phyloP scores from a whole-genome alignment of 2,113 vertebrate genomes.

The Casuarius casuarius region DNA sequence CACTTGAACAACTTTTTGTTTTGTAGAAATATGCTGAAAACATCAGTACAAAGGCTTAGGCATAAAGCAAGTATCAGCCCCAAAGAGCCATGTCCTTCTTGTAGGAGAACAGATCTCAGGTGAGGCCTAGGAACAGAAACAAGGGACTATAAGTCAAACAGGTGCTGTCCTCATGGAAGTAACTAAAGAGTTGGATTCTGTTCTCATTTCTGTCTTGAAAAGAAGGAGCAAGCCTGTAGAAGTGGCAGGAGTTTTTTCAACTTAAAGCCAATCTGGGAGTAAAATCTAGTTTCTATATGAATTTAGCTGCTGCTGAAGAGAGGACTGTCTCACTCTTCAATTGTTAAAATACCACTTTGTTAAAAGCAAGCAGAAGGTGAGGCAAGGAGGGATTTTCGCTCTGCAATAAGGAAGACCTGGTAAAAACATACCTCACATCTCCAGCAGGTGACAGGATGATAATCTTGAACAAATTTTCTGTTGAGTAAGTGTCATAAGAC shows the following conservation, averaged over 20 bases:
- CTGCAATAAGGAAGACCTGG: not conserved
- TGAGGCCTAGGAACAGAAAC: not conserved
- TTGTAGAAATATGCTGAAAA: not conserved
- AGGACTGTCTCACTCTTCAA: not conserved
- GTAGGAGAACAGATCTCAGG: not conserved
- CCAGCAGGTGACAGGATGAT: conserved; percentile 12
- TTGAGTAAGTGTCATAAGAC: conserved; percentile 7
- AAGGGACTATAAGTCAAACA: not conserved
- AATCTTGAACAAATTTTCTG: not conserved
- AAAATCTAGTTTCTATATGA: not conserved
- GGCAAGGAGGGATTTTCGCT: not conserved
- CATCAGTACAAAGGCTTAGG: not conserved
- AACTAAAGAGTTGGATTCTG: not conserved
- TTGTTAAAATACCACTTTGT: not conserved
- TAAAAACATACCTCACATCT: not conserved
- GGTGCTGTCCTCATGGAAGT: not conserved
- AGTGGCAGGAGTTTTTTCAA: not conserved
- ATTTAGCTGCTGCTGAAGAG: not conserved
- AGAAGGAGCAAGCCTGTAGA: not conserved
- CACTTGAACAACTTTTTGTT: not conserved
- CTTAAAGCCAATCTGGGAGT: not conserved
- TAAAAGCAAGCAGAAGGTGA: not conserved
- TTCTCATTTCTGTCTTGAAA: not conserved
- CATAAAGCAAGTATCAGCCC: not conserved
- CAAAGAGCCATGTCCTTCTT: not conserved